These are phyloP conservation scores for Myotis lucifugus DNA, from an alignment of 2,113 vertebrate species.

Conservation along the genomic window DNA sequence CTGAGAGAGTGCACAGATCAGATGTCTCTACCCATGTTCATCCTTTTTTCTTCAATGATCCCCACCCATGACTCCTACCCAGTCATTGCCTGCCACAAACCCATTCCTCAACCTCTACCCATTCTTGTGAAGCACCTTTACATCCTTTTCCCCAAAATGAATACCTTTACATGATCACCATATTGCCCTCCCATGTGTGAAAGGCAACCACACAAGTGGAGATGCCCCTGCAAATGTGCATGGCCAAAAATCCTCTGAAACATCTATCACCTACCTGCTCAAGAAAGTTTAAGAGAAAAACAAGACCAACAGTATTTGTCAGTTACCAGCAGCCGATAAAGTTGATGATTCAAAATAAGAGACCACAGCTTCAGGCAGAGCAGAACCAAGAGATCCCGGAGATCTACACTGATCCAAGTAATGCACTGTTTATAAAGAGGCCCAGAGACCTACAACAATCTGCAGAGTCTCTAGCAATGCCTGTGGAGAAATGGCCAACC, in stretches of 20 bases:
- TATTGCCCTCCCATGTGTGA: neutral
- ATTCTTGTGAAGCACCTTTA: neutral
- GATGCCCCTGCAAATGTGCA: neutral
- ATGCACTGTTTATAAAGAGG: neutral
- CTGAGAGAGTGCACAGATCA: neutral
- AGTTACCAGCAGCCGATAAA: neutral
- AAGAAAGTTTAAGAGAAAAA: neutral
- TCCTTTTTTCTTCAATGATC: neutral
- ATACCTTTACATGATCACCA: neutral
- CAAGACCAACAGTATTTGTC: neutral
- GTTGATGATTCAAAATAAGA: neutral
- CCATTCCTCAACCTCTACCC: neutral
- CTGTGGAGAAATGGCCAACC: neutral
- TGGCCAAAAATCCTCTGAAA: neutral
- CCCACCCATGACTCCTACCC: neutral
- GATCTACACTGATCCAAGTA: too few species aligned
- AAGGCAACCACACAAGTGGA: neutral
- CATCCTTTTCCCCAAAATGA: neutral
- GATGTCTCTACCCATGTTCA: neutral
- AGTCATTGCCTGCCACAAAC: neutral
- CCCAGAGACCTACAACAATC: neutral
- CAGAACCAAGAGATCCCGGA: neutral
- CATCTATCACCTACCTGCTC: neutral
- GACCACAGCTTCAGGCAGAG: neutral
- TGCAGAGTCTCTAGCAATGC: neutral